Evolutionary conservation across 37 sponge, comb jelly and placozoan genomes (phyloP).

Genomic region (Beroe forskalii): DNA sequence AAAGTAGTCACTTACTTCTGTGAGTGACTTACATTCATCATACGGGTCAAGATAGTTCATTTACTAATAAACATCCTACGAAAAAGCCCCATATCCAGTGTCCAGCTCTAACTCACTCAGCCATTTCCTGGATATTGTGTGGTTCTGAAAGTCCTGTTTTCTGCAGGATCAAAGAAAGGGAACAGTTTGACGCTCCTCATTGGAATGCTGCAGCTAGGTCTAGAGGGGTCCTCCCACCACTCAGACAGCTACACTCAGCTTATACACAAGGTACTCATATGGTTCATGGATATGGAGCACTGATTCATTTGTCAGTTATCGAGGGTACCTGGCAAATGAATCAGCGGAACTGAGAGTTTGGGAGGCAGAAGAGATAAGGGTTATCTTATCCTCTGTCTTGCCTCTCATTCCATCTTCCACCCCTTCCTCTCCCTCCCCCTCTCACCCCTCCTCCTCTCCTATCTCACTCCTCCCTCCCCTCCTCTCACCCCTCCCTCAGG

Average conservation of each 20-base stretch:
- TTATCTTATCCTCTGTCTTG: neutral
- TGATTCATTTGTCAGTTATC: neutral
- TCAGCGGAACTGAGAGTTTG: neutral
- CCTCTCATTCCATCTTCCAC: neutral
- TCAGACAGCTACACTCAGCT: conserved; percentile 56
- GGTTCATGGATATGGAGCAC: neutral
- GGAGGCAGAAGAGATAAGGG: neutral
- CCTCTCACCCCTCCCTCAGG: conserved; percentile 1
- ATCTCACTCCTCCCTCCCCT: neutral
- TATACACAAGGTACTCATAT: conserved; percentile 38
- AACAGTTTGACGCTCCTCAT: conserved; percentile 29
- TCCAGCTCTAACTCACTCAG: too few relatives aligned
- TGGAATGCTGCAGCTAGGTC: neutral
- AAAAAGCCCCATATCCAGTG: too few relatives aligned
- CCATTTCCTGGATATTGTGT: too few relatives aligned
- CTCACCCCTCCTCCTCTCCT: neutral
- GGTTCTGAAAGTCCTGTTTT: too few relatives aligned
- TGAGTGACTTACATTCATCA: too few relatives aligned
- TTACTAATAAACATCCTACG: too few relatives aligned
- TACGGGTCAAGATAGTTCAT: too few relatives aligned
- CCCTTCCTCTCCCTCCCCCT: neutral
- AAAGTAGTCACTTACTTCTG: too few relatives aligned
- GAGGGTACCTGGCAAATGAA: neutral
- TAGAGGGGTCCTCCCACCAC: conserved; percentile 43
- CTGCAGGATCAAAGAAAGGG: conserved; percentile 39